Evolutionary conservation across 2,888 invertebrate species (phyloP).

Genomic region (Calliphora vomitoria): DNA sequence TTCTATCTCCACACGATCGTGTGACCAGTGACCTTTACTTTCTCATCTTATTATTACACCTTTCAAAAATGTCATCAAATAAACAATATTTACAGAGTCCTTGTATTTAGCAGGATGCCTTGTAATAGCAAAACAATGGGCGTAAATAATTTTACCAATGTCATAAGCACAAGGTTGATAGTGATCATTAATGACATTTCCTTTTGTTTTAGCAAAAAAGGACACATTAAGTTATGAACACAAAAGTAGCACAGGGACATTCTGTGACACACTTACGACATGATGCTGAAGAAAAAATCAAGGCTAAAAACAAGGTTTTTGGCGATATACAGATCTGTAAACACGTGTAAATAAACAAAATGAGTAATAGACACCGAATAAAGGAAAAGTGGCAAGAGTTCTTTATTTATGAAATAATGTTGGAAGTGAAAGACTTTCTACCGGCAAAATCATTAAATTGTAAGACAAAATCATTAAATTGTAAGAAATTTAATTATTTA

Average conservation of each 20-base stretch:
- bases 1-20: background rate
- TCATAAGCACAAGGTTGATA: constrained; percentile 26
- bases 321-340: background rate
- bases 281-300: background rate
- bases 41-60: background rate
- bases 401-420: no score
- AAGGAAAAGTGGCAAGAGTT: no score
- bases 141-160: constrained; percentile 58
- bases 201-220: background rate
- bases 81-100: background rate
- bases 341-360: background rate
- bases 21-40: constrained; percentile 4
- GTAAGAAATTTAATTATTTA: no score
- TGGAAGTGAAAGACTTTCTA: no score
- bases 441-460: no score
- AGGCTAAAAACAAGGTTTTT: background rate
- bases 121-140: constrained; percentile 5
- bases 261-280: constrained; percentile 45
- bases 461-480: no score
- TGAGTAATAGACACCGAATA: background rate
- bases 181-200: constrained; percentile 8
- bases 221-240: background rate
- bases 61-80: constrained; percentile 8
- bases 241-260: background rate
- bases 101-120: background rate